phyloP scores from a whole-genome alignment of 2,888 invertebrate genomes.

The Noctua pronuba region DNA sequence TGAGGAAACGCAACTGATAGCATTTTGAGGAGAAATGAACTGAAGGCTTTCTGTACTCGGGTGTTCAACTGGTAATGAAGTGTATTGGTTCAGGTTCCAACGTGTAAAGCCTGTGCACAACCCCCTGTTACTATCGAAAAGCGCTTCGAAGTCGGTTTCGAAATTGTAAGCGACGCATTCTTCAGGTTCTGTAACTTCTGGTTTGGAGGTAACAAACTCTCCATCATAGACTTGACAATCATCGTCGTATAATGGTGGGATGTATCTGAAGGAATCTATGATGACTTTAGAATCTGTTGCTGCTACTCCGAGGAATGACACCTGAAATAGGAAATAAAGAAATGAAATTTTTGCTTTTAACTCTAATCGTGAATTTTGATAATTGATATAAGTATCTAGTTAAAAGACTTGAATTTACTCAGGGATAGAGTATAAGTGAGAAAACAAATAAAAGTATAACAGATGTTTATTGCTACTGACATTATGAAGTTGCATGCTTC shows the following conservation, averaged over 20 bases:
- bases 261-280: constrained; percentile 73
- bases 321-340: constrained; percentile 56
- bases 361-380: neutral
- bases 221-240: constrained; percentile 68
- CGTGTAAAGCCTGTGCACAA: constrained; percentile 59
- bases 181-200: constrained; percentile 42
- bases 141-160: constrained; percentile 51
- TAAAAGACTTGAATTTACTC: too few species aligned
- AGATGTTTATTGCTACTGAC: too few species aligned
- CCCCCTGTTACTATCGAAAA: constrained; percentile 55
- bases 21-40: constrained; percentile 57
- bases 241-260: constrained; percentile 62
- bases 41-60: constrained; percentile 57
- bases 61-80: constrained; percentile 31
- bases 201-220: constrained; percentile 44
- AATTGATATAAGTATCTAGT: neutral
- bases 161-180: constrained; percentile 67
- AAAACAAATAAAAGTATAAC: too few species aligned
- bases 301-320: constrained; percentile 68
- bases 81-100: constrained; percentile 56
- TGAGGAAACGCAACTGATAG: constrained; percentile 63
- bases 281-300: constrained; percentile 63
- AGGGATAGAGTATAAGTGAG: too few species aligned
- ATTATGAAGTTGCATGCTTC: too few species aligned
- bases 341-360: neutral